Conservation (phyloP, 2,888 invertebrate species). For the Pristionchus fissidentatus region DNA sequence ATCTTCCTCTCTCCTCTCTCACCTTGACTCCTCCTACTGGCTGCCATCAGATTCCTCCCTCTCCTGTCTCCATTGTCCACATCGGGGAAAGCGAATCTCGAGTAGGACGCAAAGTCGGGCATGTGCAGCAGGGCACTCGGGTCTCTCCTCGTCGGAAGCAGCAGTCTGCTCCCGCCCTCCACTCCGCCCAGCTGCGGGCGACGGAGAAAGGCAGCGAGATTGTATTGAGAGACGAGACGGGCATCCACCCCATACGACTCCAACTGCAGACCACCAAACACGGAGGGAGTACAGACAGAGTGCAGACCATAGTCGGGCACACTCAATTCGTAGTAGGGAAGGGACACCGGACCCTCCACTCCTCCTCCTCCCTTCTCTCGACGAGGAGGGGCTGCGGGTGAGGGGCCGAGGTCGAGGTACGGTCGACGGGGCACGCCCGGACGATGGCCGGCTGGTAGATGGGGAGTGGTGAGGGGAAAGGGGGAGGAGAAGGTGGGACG, state of each 20-base stretch:
- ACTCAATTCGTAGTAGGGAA: slow-evolving; percentile 32
- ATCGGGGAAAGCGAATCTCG: background rate
- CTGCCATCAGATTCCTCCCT: slow-evolving; percentile 55
- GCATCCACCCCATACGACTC: slow-evolving; percentile 2
- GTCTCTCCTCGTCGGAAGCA: background rate
- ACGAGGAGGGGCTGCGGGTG: background rate
- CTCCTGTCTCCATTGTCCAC: background rate
- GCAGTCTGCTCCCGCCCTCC: background rate
- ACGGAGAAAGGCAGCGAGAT: slow-evolving; percentile 56
- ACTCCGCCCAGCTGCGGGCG: slow-evolving; percentile 23
- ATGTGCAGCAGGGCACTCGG: background rate
- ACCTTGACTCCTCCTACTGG: slow-evolving; percentile 39
- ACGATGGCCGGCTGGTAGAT: background rate
- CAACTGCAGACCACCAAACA: slow-evolving; percentile 26
- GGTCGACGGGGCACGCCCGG: background rate
- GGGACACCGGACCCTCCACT: background rate
- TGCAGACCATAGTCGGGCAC: slow-evolving; percentile 32
- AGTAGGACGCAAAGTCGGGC: background rate
- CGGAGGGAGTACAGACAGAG: background rate
- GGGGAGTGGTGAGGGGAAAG: slow-evolving; percentile 27
- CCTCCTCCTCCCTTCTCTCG: background rate
- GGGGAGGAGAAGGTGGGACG: background rate
- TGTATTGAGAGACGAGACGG: slow-evolving; percentile 57
- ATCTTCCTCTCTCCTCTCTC: background rate
- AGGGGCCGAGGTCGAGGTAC: slow-evolving; percentile 7